A percentile compares a stretch with the other conserved stretches of the same genome.
Conservation (phyloP, 2,113 vertebrate genomes). For the Pollimyrus isidori region DNA sequence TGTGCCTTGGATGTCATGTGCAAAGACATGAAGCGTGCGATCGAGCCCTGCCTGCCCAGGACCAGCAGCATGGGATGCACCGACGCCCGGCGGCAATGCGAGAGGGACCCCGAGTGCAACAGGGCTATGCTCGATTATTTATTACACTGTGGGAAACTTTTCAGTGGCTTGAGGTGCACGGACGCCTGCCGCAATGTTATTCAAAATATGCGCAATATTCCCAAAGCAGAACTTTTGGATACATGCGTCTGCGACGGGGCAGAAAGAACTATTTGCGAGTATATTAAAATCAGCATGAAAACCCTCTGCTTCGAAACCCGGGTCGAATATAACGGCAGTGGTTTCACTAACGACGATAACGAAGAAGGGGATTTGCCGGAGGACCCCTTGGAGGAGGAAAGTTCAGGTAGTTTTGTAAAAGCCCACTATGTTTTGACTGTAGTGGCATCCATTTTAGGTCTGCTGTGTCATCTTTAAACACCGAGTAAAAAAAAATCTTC, state of each 20-base stretch:
- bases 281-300: slow-evolving; percentile 83
- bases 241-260: slow-evolving; percentile 85
- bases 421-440: slow-evolving; percentile 33
- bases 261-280: slow-evolving; percentile 86
- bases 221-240: slow-evolving; percentile 78
- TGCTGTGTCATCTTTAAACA: slow-evolving; percentile 39
- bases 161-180: slow-evolving; percentile 79
- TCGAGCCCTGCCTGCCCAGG: slow-evolving; percentile 83
- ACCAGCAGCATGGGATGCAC: slow-evolving; percentile 80
- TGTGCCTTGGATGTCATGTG: slow-evolving; percentile 76
- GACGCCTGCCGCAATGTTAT: slow-evolving; percentile 75
- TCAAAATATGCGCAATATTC: slow-evolving; percentile 74
- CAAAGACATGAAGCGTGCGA: slow-evolving; percentile 73
- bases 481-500: slow-evolving; percentile 6
- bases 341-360: slow-evolving; percentile 71
- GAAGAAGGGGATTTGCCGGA: slow-evolving; percentile 54
- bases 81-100: slow-evolving; percentile 78
- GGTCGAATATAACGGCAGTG: slow-evolving; percentile 67
- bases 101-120: slow-evolving; percentile 69
- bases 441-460: slow-evolving; percentile 57
- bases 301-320: slow-evolving; percentile 69
- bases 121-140: slow-evolving; percentile 73
- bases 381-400: slow-evolving; percentile 45
- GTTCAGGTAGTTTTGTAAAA: slow-evolving; percentile 19
- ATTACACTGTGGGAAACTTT: slow-evolving; percentile 77